Conservation (phyloP, 2,113 vertebrate genomes). For the Propithecus coquereli region DNA sequence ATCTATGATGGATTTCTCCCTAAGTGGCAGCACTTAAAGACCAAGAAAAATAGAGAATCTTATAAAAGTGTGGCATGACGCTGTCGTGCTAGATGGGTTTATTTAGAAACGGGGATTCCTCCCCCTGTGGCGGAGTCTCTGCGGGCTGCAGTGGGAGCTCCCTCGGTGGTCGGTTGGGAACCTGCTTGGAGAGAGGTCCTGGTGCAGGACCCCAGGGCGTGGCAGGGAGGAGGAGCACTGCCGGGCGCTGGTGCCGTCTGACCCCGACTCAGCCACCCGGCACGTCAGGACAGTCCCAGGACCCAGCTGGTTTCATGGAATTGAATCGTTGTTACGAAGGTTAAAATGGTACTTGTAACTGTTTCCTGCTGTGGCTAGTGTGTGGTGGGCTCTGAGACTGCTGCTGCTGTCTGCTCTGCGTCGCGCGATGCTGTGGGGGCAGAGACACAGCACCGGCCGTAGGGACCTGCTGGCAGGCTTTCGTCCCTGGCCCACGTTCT, state of each 20-base stretch:
- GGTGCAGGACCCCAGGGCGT: background rate
- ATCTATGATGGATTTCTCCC: background rate
- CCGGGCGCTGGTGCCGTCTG: background rate
- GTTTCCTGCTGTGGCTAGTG: background rate
- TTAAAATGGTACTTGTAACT: background rate
- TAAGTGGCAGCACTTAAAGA: no score
- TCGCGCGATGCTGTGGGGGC: background rate
- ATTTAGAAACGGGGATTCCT: background rate
- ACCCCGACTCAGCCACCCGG: fast-evolving
- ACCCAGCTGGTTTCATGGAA: fast-evolving
- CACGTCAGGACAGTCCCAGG: no score
- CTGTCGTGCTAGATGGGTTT: background rate
- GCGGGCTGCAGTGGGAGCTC: background rate
- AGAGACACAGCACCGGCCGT: no score
- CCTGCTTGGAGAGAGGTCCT: background rate
- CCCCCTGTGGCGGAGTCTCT: background rate
- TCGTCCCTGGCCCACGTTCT: background rate
- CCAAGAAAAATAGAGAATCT: background rate
- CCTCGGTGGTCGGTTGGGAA: background rate
- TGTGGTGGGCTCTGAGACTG: background rate
- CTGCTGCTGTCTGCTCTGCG: background rate
- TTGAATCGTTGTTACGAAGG: background rate
- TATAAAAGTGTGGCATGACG: fast-evolving
- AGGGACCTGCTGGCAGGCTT: background rate
- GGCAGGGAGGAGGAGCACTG: background rate